Evolutionary conservation across 2,113 vertebrate species (phyloP).

Genomic region (Thamnophis sirtalis): DNA sequence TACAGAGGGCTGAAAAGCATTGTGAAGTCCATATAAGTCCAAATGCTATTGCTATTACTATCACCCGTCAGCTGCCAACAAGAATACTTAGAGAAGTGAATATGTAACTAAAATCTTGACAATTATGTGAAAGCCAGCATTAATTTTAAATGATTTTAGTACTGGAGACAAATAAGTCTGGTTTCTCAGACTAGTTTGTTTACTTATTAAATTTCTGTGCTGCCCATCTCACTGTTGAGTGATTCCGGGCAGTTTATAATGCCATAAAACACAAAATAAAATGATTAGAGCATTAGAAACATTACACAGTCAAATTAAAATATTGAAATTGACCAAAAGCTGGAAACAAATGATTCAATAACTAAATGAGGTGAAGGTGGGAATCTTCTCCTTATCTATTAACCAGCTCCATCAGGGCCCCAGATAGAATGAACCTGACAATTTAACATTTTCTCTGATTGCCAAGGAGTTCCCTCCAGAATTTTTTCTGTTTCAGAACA

Average conservation of each 20-base stretch:
- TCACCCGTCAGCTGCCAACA: not conserved
- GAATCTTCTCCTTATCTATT: not conserved
- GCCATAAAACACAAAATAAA: not conserved
- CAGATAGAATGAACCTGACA: not conserved
- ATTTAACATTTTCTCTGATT: not conserved
- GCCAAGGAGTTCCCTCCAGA: conserved; percentile 20
- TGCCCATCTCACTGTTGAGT: not conserved
- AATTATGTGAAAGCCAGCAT: not conserved
- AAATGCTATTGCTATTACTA: not conserved
- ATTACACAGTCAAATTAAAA: not conserved
- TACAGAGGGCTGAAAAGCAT: no score
- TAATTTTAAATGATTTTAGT: not conserved
- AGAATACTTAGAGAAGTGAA: not conserved
- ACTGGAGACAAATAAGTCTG: not conserved
- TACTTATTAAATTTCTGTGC: not conserved
- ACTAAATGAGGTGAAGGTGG: not conserved
- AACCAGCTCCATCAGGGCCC: not conserved
- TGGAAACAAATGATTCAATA: not conserved
- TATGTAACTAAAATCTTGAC: not conserved
- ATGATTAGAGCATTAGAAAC: not conserved
- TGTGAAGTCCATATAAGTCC: not conserved
- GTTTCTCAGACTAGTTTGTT: not conserved
- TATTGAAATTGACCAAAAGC: not conserved
- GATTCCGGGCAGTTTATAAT: not conserved
- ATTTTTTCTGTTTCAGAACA: conserved; percentile 41